Evolutionary conservation across 2,113 vertebrate species (phyloP).

Genomic region (Melanerpes formicivorus): DNA sequence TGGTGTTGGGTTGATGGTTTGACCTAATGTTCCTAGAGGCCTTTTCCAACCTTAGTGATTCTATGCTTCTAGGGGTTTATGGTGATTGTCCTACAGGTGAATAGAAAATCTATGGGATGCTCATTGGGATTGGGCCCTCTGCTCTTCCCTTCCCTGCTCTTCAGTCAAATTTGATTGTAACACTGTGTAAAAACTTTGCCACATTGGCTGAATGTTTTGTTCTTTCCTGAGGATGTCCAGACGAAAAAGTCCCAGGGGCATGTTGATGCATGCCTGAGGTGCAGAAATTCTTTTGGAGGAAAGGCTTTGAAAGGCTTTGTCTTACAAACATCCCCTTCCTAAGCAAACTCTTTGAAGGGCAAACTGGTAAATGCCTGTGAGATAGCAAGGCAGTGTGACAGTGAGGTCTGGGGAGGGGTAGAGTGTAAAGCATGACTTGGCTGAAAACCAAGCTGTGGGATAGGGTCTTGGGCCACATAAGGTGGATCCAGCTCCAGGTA

Average conservation of each 20-base stretch:
- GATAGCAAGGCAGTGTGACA: background rate
- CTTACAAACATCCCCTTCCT: background rate
- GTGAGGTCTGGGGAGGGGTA: background rate
- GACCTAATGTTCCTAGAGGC: too few species aligned
- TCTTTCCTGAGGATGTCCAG: background rate
- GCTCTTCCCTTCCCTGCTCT: background rate
- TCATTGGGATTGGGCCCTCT: background rate
- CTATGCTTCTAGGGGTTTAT: too few species aligned
- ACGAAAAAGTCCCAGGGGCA: background rate
- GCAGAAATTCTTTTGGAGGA: background rate
- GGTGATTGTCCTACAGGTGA: background rate
- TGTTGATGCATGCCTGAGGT: background rate
- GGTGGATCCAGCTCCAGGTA: background rate
- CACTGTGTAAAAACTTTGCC: background rate
- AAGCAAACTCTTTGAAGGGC: background rate
- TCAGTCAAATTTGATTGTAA: background rate
- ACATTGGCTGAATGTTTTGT: background rate
- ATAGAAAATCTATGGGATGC: background rate
- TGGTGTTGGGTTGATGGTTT: too few species aligned
- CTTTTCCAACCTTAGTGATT: too few species aligned
- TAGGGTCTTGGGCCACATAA: background rate
- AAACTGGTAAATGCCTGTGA: background rate
- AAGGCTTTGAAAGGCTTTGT: background rate
- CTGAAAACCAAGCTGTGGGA: background rate
- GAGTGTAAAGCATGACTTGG: background rate